Evolutionary conservation across 2,797 vertebrate species (phyloP).

Genomic region (Takifugu ocellatus): DNA sequence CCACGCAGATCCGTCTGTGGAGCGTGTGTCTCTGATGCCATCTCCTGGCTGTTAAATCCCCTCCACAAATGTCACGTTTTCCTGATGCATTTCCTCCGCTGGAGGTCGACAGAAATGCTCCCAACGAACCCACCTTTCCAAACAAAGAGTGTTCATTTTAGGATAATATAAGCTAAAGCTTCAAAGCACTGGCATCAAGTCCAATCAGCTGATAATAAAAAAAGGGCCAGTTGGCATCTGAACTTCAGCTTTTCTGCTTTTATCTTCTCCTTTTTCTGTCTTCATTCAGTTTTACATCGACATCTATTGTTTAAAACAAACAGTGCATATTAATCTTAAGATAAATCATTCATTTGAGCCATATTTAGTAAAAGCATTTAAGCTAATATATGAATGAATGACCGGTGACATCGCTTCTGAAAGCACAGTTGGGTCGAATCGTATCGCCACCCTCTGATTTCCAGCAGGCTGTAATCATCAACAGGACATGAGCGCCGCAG

Average conservation of each 20-base stretch:
- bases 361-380: too few relatives aligned
- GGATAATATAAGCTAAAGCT: constrained; percentile 11
- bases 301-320: too few relatives aligned
- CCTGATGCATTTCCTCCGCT: constrained; percentile 9
- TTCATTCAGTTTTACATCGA: too few relatives aligned
- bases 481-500: constrained; percentile 2
- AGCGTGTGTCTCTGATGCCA: constrained; percentile 35
- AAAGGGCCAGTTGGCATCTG: too few relatives aligned
- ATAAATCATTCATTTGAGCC: too few relatives aligned
- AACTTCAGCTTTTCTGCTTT: too few relatives aligned
- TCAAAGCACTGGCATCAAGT: background rate
- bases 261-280: too few relatives aligned
- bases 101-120: constrained; percentile 8
- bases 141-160: background rate
- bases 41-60: constrained; percentile 41
- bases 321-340: too few relatives aligned
- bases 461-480: constrained; percentile 12
- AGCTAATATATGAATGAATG: constrained; percentile 1
- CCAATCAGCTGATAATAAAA: too few relatives aligned
- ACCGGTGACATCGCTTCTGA: background rate
- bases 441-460: constrained; percentile 7
- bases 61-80: background rate
- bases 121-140: background rate
- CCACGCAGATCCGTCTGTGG: background rate
- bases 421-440: background rate